Conservation (phyloP, 2,113 vertebrate species). For the Pseudonaja textilis region DNA sequence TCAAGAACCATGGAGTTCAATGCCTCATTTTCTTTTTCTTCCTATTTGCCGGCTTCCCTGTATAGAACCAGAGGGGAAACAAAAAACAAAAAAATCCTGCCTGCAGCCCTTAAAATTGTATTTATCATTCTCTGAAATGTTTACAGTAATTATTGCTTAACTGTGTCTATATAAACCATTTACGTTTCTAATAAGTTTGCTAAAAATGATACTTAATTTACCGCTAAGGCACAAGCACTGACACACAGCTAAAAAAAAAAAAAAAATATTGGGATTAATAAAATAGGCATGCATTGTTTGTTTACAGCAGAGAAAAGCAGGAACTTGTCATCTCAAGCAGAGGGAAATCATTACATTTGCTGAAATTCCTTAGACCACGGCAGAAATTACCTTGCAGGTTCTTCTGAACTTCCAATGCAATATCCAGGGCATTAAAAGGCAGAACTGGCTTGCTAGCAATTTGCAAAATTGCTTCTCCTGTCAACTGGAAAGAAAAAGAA, state of each 20-base stretch:
- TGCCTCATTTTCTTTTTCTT: slow-evolving; percentile 25
- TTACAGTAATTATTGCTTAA: slow-evolving; percentile 50
- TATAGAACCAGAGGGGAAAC: slow-evolving; percentile 25
- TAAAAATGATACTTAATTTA: slow-evolving; percentile 43
- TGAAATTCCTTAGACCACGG: slow-evolving; percentile 40
- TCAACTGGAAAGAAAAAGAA: slow-evolving; percentile 80
- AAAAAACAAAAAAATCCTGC: slow-evolving; percentile 1
- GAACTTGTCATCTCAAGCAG: not conserved
- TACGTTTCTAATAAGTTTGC: slow-evolving; percentile 31
- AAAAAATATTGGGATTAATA: slow-evolving; percentile 9
- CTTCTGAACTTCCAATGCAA: slow-evolving; percentile 89
- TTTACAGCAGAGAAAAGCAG: slow-evolving; percentile 24
- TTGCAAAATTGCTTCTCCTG: slow-evolving; percentile 85
- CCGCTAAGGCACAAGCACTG: not conserved
- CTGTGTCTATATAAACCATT: slow-evolving; percentile 44
- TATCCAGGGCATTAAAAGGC: slow-evolving; percentile 88
- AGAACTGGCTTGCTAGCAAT: slow-evolving; percentile 86
- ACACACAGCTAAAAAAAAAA: not conserved
- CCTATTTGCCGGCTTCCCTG: slow-evolving; percentile 4
- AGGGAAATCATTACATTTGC: not conserved
- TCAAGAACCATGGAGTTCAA: slow-evolving; percentile 53
- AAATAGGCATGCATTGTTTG: slow-evolving; percentile 27
- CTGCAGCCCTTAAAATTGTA: slow-evolving; percentile 45
- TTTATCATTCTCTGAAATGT: slow-evolving; percentile 34
- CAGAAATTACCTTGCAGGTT: slow-evolving; percentile 86